phyloP scores from a whole-genome alignment of 2,797 vertebrate genomes.

The Chlorospingus flavigularis region DNA sequence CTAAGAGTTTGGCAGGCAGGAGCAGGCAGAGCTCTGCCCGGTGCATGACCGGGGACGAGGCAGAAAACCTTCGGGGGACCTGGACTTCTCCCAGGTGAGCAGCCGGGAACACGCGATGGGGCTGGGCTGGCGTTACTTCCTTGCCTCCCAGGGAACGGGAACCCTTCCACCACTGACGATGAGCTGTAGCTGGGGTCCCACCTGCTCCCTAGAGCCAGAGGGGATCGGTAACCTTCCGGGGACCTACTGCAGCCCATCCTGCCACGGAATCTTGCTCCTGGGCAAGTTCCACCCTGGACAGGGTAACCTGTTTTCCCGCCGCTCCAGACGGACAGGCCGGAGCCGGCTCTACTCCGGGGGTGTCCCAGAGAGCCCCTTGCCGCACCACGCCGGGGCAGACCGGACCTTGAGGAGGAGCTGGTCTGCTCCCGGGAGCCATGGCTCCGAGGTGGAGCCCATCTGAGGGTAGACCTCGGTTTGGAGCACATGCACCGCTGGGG shows the following conservation, averaged over 20 bases:
- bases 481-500: accelerated
- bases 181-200: too few species aligned
- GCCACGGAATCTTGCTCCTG: background rate
- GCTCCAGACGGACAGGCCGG: background rate
- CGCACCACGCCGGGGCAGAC: background rate
- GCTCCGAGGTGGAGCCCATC: too few species aligned
- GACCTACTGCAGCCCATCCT: background rate
- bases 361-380: background rate
- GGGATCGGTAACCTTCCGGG: background rate
- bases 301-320: background rate
- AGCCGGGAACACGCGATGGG: accelerated
- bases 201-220: background rate
- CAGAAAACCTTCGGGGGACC: background rate
- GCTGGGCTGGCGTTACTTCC: background rate
- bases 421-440: accelerated
- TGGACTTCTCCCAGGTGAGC: background rate
- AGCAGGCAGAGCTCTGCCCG: background rate
- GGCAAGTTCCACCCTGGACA: background rate
- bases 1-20: background rate
- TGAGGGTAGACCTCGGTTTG: accelerated
- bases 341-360: background rate
- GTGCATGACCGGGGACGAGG: background rate
- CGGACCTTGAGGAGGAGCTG: background rate
- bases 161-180: background rate
- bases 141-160: background rate